Conservation (phyloP, 2,888 invertebrate species). For the Torymus tubicola region DNA sequence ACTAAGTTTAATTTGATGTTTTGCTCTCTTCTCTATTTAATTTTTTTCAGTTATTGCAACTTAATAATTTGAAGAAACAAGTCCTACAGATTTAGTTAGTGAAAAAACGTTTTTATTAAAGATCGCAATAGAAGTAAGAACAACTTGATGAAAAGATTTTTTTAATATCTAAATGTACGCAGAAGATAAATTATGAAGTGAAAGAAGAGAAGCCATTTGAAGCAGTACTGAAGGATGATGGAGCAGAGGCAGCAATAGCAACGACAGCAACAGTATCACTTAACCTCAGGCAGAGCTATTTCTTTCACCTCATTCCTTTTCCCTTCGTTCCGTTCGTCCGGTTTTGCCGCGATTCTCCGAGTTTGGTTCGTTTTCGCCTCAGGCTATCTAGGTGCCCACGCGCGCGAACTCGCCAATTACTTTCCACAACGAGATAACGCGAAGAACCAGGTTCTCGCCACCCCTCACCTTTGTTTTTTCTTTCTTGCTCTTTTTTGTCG, state of each 20-base stretch:
- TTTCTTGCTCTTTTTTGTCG: conserved; percentile 40
- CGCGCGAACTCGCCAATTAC: conserved; percentile 74
- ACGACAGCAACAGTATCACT: neutral
- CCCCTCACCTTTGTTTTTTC: conserved; percentile 56
- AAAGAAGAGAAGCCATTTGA: conserved; percentile 7
- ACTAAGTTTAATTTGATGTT: too few species aligned
- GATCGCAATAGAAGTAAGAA: neutral
- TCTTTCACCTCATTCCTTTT: neutral
- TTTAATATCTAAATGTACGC: neutral
- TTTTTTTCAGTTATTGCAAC: too few species aligned
- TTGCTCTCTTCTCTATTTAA: too few species aligned
- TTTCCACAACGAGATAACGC: conserved; percentile 73
- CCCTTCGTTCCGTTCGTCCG: conserved; percentile 52
- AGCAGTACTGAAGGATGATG: neutral
- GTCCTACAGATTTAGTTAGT: too few species aligned
- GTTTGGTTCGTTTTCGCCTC: conserved; percentile 37
- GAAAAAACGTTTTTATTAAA: too few species aligned
- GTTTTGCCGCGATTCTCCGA: conserved; percentile 42
- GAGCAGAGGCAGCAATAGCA: neutral
- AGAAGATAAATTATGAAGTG: conserved; percentile 23
- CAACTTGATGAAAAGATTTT: neutral
- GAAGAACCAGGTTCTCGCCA: conserved; percentile 45
- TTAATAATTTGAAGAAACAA: too few species aligned
- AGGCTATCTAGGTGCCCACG: conserved; percentile 70
- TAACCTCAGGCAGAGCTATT: neutral